A percentile compares a stretch with the other conserved stretches of the same genome.
These are phyloP conservation scores for Lanistes nyassanus DNA, from an alignment of 1,140 invertebrate genomes.

Conservation along the genomic window DNA sequence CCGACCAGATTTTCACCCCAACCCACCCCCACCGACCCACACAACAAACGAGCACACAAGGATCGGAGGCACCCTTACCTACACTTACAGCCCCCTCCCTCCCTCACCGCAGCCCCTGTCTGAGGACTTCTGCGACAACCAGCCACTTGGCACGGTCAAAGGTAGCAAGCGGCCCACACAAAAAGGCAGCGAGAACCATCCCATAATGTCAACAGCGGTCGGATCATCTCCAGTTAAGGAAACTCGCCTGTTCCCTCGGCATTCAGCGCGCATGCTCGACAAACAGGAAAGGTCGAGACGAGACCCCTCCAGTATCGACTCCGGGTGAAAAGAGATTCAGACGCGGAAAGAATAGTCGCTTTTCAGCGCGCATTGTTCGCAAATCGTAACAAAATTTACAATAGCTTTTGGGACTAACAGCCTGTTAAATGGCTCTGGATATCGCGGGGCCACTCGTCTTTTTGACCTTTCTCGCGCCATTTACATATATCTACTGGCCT, in stretches of 20 bases:
- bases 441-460: not conserved
- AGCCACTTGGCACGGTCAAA: too few relatives aligned
- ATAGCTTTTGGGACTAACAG: not conserved
- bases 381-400: conserved; percentile 19
- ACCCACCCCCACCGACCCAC: too few relatives aligned
- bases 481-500: conserved; percentile 15
- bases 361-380: conserved; percentile 11
- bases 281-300: conserved; percentile 3
- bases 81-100: too few relatives aligned
- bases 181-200: not conserved
- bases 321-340: too few relatives aligned
- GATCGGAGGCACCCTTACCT: too few relatives aligned
- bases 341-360: conserved; percentile 4
- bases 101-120: too few relatives aligned
- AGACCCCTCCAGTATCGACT: too few relatives aligned
- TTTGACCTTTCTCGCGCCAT: conserved; percentile 13
- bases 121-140: too few relatives aligned
- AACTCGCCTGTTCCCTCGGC: not conserved
- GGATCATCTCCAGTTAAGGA: not conserved
- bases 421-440: conserved; percentile 18
- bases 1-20: too few relatives aligned
- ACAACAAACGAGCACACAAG: too few relatives aligned
- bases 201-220: conserved; percentile 22
- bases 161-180: too few relatives aligned
- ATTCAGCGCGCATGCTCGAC: conserved; percentile 9